These are phyloP conservation scores for Acrobeloides nanus DNA, from an alignment of 2,888 invertebrate genomes.

Conservation along the genomic window DNA sequence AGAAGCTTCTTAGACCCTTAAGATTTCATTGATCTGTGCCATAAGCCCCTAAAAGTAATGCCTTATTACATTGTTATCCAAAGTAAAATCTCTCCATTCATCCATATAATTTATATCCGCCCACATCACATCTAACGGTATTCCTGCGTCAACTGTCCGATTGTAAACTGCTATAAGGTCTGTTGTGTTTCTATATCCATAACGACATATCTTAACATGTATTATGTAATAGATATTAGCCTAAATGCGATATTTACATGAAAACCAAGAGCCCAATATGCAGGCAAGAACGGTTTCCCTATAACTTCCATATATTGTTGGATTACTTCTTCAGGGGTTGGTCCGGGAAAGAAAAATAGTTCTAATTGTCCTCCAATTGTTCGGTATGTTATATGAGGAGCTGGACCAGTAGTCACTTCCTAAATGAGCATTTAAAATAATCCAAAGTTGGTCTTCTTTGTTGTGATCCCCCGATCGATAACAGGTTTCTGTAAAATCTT, in stretches of 20 bases:
- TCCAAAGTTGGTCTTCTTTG: too few species aligned
- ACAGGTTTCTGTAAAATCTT: too few species aligned
- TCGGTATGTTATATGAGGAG: slow-evolving; percentile 66
- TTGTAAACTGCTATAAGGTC: slow-evolving; percentile 41
- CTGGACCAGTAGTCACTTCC: too few species aligned
- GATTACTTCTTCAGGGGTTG: slow-evolving; percentile 52
- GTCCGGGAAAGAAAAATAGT: slow-evolving; percentile 55
- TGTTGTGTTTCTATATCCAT: slow-evolving; percentile 36
- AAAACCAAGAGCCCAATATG: slow-evolving; percentile 54
- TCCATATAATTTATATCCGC: slow-evolving; percentile 80
- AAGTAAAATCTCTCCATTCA: too few species aligned
- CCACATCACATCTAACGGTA: slow-evolving; percentile 66
- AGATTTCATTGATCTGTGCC: too few species aligned
- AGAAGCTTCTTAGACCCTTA: too few species aligned
- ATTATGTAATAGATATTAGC: background rate
- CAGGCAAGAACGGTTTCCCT: slow-evolving; percentile 46
- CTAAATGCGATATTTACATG: slow-evolving; percentile 28
- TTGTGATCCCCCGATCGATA: too few species aligned
- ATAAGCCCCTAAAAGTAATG: too few species aligned
- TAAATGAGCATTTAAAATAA: too few species aligned
- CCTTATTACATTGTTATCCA: too few species aligned
- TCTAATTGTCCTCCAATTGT: slow-evolving; percentile 55
- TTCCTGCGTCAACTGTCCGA: slow-evolving; percentile 51
- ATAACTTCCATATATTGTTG: slow-evolving; percentile 46
- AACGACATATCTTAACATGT: slow-evolving; percentile 30